These are phyloP conservation scores for Ornithorhynchus anatinus DNA, from an alignment of 2,113 vertebrate species.

Conservation along the genomic window DNA sequence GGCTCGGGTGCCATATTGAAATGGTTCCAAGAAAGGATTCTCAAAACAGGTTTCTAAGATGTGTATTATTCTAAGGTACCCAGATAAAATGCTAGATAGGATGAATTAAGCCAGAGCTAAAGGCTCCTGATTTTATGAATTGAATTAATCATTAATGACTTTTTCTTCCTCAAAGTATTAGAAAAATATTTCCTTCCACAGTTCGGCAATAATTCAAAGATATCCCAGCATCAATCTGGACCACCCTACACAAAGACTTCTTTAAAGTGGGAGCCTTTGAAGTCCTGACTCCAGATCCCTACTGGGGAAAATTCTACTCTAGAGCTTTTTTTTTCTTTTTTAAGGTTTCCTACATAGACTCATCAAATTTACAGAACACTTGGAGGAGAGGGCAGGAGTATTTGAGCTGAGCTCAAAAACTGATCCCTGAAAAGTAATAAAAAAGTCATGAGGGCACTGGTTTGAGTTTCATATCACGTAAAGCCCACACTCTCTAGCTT, in stretches of 20 bases:
- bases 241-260: neutral
- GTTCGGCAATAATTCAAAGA: neutral
- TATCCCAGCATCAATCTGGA: neutral
- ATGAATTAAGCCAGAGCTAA: neutral
- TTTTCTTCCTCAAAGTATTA: neutral
- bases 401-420: neutral
- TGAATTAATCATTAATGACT: neutral
- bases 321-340: neutral
- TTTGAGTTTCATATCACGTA: no score
- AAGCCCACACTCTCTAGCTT: no score
- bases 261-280: neutral
- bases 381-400: neutral
- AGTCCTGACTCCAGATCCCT: neutral
- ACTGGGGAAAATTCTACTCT: neutral
- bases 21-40: no score
- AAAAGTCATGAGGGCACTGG: no score
- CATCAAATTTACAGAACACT: neutral
- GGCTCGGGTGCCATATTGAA: no score
- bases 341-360: neutral
- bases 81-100: neutral
- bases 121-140: neutral
- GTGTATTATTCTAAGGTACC: no score
- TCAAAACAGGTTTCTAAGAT: no score
- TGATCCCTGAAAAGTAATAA: no score
- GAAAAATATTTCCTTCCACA: neutral